Evolutionary conservation across 1,140 invertebrate genomes (phyloP), one percentile per base, ranked within the genome.

Genomic region (Papilio glaucus): DNA sequence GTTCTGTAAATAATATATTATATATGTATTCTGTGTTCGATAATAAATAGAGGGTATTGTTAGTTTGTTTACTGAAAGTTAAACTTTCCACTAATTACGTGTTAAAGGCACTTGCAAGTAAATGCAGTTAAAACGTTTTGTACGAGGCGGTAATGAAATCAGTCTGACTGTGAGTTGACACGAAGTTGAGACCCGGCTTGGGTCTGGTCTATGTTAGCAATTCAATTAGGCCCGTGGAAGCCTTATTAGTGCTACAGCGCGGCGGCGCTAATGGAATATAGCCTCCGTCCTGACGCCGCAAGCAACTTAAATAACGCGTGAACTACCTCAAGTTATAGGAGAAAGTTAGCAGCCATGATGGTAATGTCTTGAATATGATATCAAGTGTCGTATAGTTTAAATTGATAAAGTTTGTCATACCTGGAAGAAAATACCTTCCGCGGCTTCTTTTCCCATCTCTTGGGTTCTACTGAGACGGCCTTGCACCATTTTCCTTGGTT

Each of bases 181-280:
- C 24, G 67, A 49, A 69, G 24, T 69, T 69, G 53, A 26, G 67
- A 53, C 67, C n/a, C 67, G 21, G 5, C 67, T 5, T 41, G n/a
- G 67, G n/a, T 57, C 18, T 57, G 24, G 49, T 26, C 67, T 45
- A 69, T 42, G 67, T 33, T 49, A 49, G 67, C 41, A 69, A 69
- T 69, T 69, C 67, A 69, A 69, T 69, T 69, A 69, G 67, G n/a
- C 8, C 41, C 67, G 67, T 29, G 67, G 41, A 49, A 49, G 67
- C 67, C 67, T 69, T 69, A 69, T 69, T 69, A 69, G 29, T 69
- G 41, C 41, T 12, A 26, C 60, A 29, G 60, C 41, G 41, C 45
- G 15, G 62, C 49, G 33, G 37, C 15, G 24, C 39, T 42, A 26
- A 69, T 69, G 24, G 67, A 69, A 69, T 49, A 69, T 49, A 42